These are phyloP conservation scores for Propithecus coquereli DNA, from an alignment of 2,113 vertebrate genomes.

Conservation along the genomic window DNA sequence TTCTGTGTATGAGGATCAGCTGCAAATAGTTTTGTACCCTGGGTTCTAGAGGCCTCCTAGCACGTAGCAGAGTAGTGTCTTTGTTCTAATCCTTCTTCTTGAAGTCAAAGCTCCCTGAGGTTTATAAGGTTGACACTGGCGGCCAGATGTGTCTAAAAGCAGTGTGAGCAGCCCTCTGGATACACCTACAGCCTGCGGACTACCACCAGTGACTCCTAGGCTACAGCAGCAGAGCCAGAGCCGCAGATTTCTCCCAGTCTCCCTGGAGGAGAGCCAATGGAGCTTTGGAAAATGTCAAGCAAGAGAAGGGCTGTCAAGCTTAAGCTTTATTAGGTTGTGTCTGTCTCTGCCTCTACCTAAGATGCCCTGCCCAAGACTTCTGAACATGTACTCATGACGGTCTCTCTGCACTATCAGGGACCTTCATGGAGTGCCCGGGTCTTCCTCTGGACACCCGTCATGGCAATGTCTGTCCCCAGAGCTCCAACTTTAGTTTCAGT, in stretches of 20 bases:
- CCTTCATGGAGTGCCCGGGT: fast-evolving
- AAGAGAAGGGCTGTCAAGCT: fast-evolving
- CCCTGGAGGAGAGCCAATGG: neutral
- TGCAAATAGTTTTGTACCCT: neutral
- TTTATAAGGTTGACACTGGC: neutral
- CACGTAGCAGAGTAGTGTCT: neutral
- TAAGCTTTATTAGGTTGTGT: neutral
- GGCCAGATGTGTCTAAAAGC: neutral
- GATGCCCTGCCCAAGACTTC: too few species aligned
- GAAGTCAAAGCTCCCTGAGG: neutral
- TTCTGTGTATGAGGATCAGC: neutral
- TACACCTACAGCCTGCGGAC: neutral
- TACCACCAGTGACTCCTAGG: fast-evolving
- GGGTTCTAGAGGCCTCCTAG: neutral
- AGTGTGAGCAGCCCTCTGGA: too few species aligned
- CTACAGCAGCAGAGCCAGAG: neutral
- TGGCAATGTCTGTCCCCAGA: neutral
- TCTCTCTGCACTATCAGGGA: neutral
- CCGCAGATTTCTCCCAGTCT: fast-evolving
- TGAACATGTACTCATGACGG: neutral
- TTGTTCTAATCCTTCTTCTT: neutral
- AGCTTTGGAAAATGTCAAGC: neutral
- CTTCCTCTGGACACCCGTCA: neutral
- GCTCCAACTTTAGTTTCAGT: neutral
- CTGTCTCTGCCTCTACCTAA: neutral